These are phyloP conservation scores for Caenorhabditis zanzibari DNA, from an alignment of 2,888 invertebrate species.

Conservation along the genomic window DNA sequence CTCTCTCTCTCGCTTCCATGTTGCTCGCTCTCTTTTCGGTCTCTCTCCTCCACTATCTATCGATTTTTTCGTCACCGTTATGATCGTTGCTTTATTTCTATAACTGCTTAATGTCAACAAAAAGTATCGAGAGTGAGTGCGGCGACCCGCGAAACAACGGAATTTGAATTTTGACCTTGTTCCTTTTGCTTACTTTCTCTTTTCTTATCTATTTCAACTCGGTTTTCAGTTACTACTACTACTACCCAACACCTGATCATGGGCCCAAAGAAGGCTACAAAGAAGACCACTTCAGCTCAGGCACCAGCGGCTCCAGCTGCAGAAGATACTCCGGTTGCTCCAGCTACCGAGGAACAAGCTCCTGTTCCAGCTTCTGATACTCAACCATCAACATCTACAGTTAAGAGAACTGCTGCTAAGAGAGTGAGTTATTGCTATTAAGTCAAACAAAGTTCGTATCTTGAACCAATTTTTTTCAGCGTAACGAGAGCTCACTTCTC, in stretches of 20 bases:
- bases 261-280: not conserved
- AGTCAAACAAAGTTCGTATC: not conserved
- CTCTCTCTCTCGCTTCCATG: not conserved
- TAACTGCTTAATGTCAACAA: conserved; percentile 7
- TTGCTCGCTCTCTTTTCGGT: not conserved
- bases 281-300: not conserved
- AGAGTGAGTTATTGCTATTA: conserved; percentile 15
- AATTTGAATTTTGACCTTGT: conserved; percentile 17
- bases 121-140: not conserved
- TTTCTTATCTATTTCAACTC: not conserved
- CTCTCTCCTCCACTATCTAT: not conserved
- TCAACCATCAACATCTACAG: not conserved
- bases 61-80: not conserved
- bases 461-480: not conserved
- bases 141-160: conserved; percentile 15
- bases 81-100: not conserved
- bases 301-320: not conserved
- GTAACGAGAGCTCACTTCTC: conserved; percentile 1
- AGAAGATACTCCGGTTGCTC: not conserved
- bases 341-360: too few species aligned
- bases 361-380: not conserved
- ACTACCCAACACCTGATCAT: not conserved
- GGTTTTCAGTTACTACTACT: not conserved
- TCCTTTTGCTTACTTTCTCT: not conserved
- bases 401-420: not conserved